A percentile compares a stretch with the other conserved stretches of the same genome.
Evolutionary conservation across 2,888 invertebrate species (phyloP).

Genomic region (Drymonia ruficornis): DNA sequence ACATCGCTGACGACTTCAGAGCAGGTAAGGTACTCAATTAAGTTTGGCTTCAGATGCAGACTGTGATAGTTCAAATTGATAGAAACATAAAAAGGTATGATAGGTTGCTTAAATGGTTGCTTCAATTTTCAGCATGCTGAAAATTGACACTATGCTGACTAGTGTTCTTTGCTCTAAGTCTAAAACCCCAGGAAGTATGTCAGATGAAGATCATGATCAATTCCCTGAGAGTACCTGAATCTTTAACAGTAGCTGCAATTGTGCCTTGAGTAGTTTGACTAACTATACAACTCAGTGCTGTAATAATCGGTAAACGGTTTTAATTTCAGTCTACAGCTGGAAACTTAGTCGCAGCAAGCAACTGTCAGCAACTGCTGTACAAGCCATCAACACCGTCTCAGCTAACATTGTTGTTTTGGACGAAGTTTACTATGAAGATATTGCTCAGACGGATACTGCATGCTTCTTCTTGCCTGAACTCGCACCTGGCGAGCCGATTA

Average conservation of each 20-base stretch:
- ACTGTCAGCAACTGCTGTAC: constrained; percentile 37
- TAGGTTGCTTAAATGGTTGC: no score
- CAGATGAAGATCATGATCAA: no score
- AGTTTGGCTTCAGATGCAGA: no score
- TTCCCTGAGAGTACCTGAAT: no score
- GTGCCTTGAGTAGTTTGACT: no score
- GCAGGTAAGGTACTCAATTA: constrained; percentile 47
- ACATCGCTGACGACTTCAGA: constrained; percentile 52
- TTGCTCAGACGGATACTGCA: constrained; percentile 58
- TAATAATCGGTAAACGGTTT: neutral
- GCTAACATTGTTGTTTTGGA: constrained; percentile 49
- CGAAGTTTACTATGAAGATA: constrained; percentile 56
- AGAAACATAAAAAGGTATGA: no score
- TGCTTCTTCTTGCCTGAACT: constrained; percentile 68
- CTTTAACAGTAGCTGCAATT: no score
- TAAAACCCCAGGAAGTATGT: no score
- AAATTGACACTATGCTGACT: no score
- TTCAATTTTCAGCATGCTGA: no score
- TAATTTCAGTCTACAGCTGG: constrained; percentile 70
- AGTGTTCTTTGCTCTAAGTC: no score
- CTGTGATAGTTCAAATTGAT: neutral
- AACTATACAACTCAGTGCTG: no score
- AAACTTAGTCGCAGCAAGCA: constrained; percentile 61
- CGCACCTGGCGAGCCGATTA: constrained; percentile 53
- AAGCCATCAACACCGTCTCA: constrained; percentile 50